These are phyloP conservation scores for Pocillopora meandrina DNA, from an alignment of 92 coral and sea anemone genomes.

Conservation along the genomic window DNA sequence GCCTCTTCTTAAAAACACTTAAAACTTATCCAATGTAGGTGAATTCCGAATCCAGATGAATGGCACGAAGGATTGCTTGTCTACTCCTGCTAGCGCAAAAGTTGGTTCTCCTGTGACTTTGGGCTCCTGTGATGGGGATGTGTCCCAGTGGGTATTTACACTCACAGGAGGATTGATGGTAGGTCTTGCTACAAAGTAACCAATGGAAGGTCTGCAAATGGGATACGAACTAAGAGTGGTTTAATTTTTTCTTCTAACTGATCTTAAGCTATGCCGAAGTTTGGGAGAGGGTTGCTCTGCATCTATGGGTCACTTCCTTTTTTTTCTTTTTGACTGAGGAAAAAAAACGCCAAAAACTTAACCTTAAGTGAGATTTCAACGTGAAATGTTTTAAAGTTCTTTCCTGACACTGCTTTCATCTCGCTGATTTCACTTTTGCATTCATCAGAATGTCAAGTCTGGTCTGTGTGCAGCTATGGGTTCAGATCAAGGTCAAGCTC, in stretches of 20 bases:
- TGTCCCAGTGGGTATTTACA: constrained; percentile 60
- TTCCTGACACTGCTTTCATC: too few relatives aligned
- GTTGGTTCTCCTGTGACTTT: constrained; percentile 27
- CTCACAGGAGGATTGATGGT: constrained; percentile 71
- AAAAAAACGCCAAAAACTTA: too few relatives aligned
- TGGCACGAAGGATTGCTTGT: constrained; percentile 19
- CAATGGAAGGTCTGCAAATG: too few relatives aligned
- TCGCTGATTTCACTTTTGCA: background rate
- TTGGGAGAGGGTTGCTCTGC: too few relatives aligned
- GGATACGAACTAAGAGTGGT: too few relatives aligned
- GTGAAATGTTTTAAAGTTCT: too few relatives aligned
- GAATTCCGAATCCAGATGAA: constrained; percentile 34
- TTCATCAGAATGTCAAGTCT: constrained; percentile 56
- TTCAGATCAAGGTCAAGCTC: constrained; percentile 14
- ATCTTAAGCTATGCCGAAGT: too few relatives aligned
- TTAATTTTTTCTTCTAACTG: too few relatives aligned
- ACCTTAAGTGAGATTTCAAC: too few relatives aligned
- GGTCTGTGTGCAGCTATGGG: constrained; percentile 59
- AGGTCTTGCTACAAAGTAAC: background rate
- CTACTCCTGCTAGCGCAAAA: constrained; percentile 12
- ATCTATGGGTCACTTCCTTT: too few relatives aligned
- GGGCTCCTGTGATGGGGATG: constrained; percentile 40
- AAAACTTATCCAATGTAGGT: background rate
- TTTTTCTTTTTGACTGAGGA: too few relatives aligned
- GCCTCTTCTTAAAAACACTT: background rate